These are phyloP conservation scores for Scaeva pyrastri DNA, from an alignment of 2,888 invertebrate species.

Conservation along the genomic window DNA sequence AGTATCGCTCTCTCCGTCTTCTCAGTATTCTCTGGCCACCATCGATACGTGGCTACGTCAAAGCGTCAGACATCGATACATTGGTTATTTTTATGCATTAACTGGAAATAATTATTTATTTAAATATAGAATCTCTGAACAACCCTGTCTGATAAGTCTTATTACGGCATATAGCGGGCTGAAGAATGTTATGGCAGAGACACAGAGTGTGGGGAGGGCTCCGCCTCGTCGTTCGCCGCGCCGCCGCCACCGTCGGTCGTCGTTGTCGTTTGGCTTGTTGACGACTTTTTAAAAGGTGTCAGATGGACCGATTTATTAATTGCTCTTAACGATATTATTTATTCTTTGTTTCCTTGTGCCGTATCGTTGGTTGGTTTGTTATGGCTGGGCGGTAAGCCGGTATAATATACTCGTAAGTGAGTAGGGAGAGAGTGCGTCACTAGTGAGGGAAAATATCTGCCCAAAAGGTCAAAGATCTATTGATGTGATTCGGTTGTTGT, in stretches of 20 bases:
- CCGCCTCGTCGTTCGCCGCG: background rate
- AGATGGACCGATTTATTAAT: constrained; percentile 56
- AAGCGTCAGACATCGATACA: background rate
- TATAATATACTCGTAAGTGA: no score
- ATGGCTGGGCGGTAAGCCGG: background rate
- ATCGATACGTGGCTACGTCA: background rate
- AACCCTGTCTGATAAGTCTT: constrained; percentile 18
- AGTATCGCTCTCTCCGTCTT: background rate
- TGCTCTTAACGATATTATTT: constrained; percentile 51
- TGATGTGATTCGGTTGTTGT: background rate
- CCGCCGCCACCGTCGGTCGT: background rate
- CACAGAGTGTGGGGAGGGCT: background rate
- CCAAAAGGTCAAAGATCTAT: constrained; percentile 54
- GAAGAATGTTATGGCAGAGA: background rate
- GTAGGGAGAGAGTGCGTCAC: constrained; percentile 45
- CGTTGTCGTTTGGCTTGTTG: constrained; percentile 9
- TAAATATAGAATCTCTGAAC: constrained; percentile 55
- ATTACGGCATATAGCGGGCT: constrained; percentile 32
- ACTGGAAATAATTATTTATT: constrained; percentile 55
- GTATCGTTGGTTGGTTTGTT: constrained; percentile 1
- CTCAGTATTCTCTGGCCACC: background rate
- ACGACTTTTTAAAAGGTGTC: constrained; percentile 55
- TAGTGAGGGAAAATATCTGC: constrained; percentile 1
- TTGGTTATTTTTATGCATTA: constrained; percentile 55
- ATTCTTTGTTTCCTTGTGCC: constrained; percentile 56